Evolutionary conservation across 1,140 invertebrate genomes (phyloP).

Genomic region (Eciton burchellii): DNA sequence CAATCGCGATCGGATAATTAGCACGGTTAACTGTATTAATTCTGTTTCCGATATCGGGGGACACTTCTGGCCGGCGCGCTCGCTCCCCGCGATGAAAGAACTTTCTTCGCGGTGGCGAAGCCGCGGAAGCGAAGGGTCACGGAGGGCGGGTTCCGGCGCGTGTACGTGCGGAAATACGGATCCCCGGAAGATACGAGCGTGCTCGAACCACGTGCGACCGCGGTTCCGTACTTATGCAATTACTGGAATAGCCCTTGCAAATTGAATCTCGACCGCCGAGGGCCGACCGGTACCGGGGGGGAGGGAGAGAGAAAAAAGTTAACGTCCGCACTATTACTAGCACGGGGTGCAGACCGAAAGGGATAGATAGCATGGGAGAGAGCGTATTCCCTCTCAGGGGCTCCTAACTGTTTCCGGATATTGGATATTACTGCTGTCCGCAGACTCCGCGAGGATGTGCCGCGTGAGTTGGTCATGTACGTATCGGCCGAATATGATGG

Average conservation of each 20-base stretch:
- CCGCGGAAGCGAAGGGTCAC: constrained; percentile 33
- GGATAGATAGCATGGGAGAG: constrained; percentile 14
- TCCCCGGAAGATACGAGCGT: constrained; percentile 58
- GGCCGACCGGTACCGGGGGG: constrained; percentile 57
- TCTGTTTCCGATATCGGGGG: constrained; percentile 11
- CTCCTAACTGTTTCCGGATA: constrained; percentile 69
- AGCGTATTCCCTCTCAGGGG: constrained; percentile 65
- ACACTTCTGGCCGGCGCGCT: constrained; percentile 12
- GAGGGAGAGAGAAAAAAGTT: constrained; percentile 67
- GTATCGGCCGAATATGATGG: constrained; percentile 44
- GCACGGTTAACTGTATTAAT: constrained; percentile 49
- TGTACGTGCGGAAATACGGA: constrained; percentile 50
- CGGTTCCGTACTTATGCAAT: constrained; percentile 73
- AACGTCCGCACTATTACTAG: constrained; percentile 64
- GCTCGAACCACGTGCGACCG: constrained; percentile 69
- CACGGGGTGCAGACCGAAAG: constrained; percentile 39
- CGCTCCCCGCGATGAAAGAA: constrained; percentile 30
- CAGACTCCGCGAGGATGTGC: constrained; percentile 46
- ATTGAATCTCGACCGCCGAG: constrained; percentile 73
- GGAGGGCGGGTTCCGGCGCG: neutral
- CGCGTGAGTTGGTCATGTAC: constrained; percentile 46
- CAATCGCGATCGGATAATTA: constrained; percentile 49
- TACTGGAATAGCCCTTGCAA: constrained; percentile 74
- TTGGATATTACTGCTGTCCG: constrained; percentile 61
- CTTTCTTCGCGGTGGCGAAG: constrained; percentile 17